Conservation (phyloP, 2,113 vertebrate genomes). For the Dicrurus megarhynchus region DNA sequence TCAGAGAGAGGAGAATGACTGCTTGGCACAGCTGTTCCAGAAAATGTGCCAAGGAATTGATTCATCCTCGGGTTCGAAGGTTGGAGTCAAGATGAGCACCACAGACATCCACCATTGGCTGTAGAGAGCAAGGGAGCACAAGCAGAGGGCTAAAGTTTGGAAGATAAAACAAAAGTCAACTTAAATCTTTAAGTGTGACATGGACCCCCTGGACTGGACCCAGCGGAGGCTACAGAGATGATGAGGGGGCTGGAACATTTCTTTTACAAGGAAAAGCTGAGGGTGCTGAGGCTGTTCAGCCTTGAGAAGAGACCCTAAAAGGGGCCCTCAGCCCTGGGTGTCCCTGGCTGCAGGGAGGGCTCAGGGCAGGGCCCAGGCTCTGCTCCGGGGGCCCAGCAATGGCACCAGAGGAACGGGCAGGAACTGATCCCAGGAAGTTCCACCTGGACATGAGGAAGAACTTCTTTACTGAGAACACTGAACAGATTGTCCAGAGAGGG, state of each 20-base stretch:
- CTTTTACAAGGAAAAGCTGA: not conserved
- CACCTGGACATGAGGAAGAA: not conserved
- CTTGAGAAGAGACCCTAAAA: not conserved
- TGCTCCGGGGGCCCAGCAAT: not conserved
- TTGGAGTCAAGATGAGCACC: not conserved
- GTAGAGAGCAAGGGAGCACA: not conserved
- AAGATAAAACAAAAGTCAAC: not conserved
- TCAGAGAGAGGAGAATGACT: not conserved
- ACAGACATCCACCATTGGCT: not conserved
- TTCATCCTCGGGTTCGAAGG: not conserved
- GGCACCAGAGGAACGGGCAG: not conserved
- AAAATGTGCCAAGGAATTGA: not conserved
- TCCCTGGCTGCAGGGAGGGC: not conserved
- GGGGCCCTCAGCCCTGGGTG: not conserved
- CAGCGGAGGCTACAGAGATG: not conserved
- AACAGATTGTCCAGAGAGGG: not conserved
- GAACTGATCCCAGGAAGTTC: not conserved
- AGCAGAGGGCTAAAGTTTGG: not conserved
- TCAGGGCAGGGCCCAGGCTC: not conserved
- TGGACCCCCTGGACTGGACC: accelerated
- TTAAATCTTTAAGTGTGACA: too few species aligned
- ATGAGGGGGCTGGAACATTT: not conserved
- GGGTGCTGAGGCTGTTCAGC: not conserved
- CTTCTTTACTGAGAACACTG: not conserved
- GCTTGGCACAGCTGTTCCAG: not conserved